Evolutionary conservation across 2,888 invertebrate genomes (phyloP).

Genomic region (Hemaris fuciformis): DNA sequence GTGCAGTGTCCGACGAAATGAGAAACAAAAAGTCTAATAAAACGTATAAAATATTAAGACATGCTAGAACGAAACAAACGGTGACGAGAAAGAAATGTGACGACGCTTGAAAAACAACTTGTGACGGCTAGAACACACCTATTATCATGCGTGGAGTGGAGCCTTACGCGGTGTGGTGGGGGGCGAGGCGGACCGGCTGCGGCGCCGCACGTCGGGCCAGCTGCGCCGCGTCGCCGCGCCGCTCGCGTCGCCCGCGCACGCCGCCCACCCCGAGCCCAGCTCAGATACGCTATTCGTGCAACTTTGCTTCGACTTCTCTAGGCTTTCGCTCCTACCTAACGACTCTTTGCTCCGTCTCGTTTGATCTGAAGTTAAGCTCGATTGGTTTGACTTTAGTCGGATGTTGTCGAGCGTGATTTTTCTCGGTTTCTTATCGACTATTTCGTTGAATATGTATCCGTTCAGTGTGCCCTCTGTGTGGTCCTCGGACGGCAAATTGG

Average conservation of each 20-base stretch:
- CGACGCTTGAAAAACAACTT: constrained; percentile 27
- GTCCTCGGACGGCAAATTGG: constrained; percentile 70
- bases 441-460: constrained; percentile 74
- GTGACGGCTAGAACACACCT: constrained; percentile 69
- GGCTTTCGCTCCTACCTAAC: constrained; percentile 40
- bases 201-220: constrained; percentile 18
- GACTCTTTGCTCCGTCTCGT: constrained; percentile 45
- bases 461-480: constrained; percentile 44
- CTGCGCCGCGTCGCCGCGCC: constrained; percentile 22
- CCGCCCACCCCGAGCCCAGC: too few relatives aligned
- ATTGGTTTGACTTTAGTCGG: constrained; percentile 56
- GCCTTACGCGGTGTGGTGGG: constrained; percentile 56
- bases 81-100: constrained; percentile 21
- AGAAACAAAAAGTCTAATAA: constrained; percentile 16
- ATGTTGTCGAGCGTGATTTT: constrained; percentile 73
- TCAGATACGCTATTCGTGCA: neutral
- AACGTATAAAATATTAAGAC: constrained; percentile 8
- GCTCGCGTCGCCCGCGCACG: constrained; percentile 27
- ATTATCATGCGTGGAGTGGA: constrained; percentile 67
- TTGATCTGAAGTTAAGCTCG: constrained; percentile 48
- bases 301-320: constrained; percentile 44
- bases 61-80: constrained; percentile 52
- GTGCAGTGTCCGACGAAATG: neutral
- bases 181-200: constrained; percentile 52
- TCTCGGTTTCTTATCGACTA: constrained; percentile 73